Evolutionary conservation across 2,797 vertebrate species (phyloP).

Genomic region (Tapera naevia): DNA sequence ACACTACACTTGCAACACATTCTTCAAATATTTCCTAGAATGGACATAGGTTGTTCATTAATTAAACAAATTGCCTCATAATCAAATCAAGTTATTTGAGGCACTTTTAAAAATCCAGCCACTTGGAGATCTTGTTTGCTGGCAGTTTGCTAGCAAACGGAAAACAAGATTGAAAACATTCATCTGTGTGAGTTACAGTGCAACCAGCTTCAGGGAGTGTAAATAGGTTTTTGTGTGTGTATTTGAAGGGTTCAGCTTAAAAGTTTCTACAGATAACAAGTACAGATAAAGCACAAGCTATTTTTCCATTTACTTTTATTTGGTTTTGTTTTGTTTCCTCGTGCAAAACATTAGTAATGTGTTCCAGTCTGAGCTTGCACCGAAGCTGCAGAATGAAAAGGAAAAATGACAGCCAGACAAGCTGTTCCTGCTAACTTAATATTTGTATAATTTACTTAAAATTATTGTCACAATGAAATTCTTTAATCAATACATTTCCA

Average conservation of each 20-base stretch:
- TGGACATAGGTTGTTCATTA: background rate
- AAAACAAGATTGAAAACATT: background rate
- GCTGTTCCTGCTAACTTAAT: background rate
- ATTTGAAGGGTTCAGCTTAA: background rate
- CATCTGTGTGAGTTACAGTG: background rate
- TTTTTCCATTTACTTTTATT: background rate
- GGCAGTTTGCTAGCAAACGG: background rate
- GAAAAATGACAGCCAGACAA: background rate
- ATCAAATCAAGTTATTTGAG: background rate
- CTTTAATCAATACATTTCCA: background rate
- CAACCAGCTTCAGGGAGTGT: background rate
- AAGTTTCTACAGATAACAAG: background rate
- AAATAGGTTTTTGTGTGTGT: background rate
- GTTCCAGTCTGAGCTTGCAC: background rate
- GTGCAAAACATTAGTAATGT: background rate
- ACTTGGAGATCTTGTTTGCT: background rate
- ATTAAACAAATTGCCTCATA: conserved; percentile 9
- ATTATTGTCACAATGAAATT: background rate
- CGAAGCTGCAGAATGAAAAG: background rate
- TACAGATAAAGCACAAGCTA: background rate
- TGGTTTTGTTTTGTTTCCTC: background rate
- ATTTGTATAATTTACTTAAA: background rate
- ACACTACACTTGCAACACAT: background rate
- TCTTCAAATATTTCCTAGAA: conserved; percentile 2
- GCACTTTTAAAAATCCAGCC: background rate